A percentile compares a stretch with the other conserved stretches of the same genome.
Evolutionary conservation across 2,797 vertebrate species (phyloP).

Genomic region (Etheostoma perlongum): DNA sequence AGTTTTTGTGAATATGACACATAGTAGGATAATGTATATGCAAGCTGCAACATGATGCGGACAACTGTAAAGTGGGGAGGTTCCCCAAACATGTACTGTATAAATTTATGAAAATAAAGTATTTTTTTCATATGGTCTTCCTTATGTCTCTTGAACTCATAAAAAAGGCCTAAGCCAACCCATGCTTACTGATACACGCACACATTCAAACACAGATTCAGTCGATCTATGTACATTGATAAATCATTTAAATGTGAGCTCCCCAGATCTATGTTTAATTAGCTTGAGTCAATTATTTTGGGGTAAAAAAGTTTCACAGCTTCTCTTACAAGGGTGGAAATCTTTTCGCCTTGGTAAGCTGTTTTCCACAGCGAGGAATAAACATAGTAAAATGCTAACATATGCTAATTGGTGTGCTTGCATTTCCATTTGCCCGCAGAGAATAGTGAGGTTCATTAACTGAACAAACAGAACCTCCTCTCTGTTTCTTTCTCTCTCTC

Average conservation of each 20-base stretch:
- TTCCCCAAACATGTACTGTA: conserved; percentile 77
- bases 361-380: conserved; percentile 77
- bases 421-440: conserved; percentile 83
- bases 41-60: conserved; percentile 73
- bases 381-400: conserved; percentile 85
- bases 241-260: conserved; percentile 50
- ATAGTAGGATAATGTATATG: conserved; percentile 72
- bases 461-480: conserved; percentile 85
- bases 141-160: conserved; percentile 9
- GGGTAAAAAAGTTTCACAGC: conserved; percentile 69
- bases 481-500: too few species aligned
- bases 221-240: conserved; percentile 8
- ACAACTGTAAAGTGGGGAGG: conserved; percentile 59
- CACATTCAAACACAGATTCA: not conserved
- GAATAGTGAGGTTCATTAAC: conserved; percentile 83
- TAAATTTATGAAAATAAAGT: conserved; percentile 85
- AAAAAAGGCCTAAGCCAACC: not conserved
- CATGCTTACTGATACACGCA: not conserved
- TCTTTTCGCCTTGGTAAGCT: conserved; percentile 78
- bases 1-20: conserved; percentile 72
- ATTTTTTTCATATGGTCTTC: conserved; percentile 80
- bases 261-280: conserved; percentile 62
- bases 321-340: conserved; percentile 53
- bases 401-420: conserved; percentile 84
- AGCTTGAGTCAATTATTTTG: conserved; percentile 69